phyloP scores from a whole-genome alignment of 2,888 invertebrate species.

The Xanthia icteritia region DNA sequence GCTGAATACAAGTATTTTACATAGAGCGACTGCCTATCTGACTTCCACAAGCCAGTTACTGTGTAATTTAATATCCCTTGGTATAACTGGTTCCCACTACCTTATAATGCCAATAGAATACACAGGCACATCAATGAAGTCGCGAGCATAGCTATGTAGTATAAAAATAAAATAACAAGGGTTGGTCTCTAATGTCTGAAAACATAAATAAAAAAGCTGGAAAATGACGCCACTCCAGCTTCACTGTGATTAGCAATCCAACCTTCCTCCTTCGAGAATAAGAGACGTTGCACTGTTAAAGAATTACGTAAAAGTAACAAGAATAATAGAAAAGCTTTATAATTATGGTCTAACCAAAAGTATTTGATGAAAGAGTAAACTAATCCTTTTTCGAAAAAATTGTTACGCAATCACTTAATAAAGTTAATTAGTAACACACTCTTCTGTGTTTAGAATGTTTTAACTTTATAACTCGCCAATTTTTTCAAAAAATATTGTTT shows the following conservation, averaged over 20 bases:
- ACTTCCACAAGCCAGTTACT: too few species aligned
- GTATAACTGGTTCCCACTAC: too few species aligned
- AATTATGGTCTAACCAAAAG: background rate
- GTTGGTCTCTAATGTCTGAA: background rate
- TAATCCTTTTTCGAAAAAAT: background rate
- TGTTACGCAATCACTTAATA: background rate
- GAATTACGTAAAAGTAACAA: background rate
- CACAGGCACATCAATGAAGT: background rate
- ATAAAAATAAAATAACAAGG: background rate
- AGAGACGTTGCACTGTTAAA: background rate
- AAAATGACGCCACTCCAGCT: background rate
- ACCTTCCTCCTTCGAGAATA: conserved; percentile 2
- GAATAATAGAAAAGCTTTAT: background rate
- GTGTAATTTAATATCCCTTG: too few species aligned
- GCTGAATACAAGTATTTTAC: too few species aligned
- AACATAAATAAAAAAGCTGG: background rate
- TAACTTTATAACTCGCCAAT: background rate
- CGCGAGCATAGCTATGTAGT: too few species aligned
- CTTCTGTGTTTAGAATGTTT: background rate
- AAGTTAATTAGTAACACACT: background rate
- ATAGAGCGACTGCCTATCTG: too few species aligned
- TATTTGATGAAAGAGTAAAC: background rate
- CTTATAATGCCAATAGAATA: background rate
- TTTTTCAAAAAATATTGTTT: background rate
- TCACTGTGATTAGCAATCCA: background rate